Percentiles rank a stretch among this genome's conserved stretches.
These are phyloP conservation scores for Heteromyza rotundicornis DNA, from an alignment of 2,888 invertebrate genomes.

Conservation along the genomic window DNA sequence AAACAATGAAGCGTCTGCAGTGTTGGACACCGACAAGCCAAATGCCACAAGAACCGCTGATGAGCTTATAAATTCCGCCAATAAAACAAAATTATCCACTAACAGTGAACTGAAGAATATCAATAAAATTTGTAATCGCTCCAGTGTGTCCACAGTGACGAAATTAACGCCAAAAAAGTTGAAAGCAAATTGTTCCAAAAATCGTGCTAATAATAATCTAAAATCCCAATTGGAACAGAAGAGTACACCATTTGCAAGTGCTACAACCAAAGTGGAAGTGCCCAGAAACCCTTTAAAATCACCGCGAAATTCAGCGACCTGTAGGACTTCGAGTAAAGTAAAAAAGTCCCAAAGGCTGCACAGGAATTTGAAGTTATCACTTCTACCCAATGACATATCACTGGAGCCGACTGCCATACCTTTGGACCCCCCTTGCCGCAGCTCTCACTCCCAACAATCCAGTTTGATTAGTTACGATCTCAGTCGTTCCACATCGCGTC, in stretches of 20 bases:
- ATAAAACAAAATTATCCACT: constrained; percentile 27
- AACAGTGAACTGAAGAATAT: constrained; percentile 27
- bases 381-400: constrained; percentile 40
- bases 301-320: constrained; percentile 1
- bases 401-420: constrained; percentile 33
- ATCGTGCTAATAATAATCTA: constrained; percentile 22
- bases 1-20: constrained; percentile 27
- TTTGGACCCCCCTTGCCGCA: too few relatives aligned
- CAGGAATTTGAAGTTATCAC: constrained; percentile 39
- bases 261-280: constrained; percentile 13
- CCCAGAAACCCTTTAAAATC: constrained; percentile 5
- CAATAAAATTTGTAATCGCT: constrained; percentile 28
- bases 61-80: too few relatives aligned
- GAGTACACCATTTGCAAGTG: not conserved
- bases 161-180: constrained; percentile 45
- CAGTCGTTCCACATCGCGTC: constrained; percentile 38
- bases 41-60: constrained; percentile 25
- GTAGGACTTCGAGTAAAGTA: too few relatives aligned
- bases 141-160: constrained; percentile 46
- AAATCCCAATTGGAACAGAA: not conserved
- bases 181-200: constrained; percentile 47
- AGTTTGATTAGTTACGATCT: constrained; percentile 46
- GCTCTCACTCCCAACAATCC: constrained; percentile 36
- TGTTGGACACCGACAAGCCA: too few relatives aligned
- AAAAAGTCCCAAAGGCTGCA: constrained; percentile 3